Evolutionary conservation across 2,888 invertebrate genomes (phyloP).

Genomic region (Ernsta delagoae): DNA sequence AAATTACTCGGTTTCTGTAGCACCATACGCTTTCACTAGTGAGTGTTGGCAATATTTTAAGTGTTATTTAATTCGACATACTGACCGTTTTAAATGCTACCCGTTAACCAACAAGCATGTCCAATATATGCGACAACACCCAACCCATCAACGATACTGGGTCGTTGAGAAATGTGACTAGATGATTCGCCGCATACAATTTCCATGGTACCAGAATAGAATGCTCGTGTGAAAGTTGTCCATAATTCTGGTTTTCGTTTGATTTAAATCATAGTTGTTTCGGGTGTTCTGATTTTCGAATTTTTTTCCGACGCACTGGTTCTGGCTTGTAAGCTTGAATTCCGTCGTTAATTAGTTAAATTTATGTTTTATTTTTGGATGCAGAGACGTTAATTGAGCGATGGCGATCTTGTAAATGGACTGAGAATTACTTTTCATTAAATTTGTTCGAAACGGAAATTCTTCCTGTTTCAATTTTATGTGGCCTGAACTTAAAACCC

Average conservation of each 20-base stretch:
- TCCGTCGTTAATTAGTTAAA: slow-evolving; percentile 43
- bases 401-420: background rate
- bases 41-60: slow-evolving; percentile 63
- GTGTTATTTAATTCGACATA: slow-evolving; percentile 72
- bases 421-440: too few relatives aligned
- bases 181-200: slow-evolving; percentile 51
- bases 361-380: slow-evolving; percentile 37
- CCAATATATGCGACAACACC: slow-evolving; percentile 56
- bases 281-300: slow-evolving; percentile 57
- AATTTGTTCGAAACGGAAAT: too few relatives aligned
- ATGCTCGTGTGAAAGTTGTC: slow-evolving; percentile 70
- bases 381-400: slow-evolving; percentile 34
- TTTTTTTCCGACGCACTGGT: slow-evolving; percentile 56
- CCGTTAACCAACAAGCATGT: slow-evolving; percentile 49
- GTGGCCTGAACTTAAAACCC: too few relatives aligned
- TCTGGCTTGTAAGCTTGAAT: slow-evolving; percentile 45
- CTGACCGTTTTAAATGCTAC: slow-evolving; percentile 59
- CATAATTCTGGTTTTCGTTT: slow-evolving; percentile 59
- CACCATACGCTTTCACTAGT: slow-evolving; percentile 65
- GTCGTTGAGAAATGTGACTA: slow-evolving; percentile 49
- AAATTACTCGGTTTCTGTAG: slow-evolving; percentile 55
- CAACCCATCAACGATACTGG: slow-evolving; percentile 42
- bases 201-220: slow-evolving; percentile 56
- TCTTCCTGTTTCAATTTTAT: too few relatives aligned
- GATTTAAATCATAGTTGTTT: slow-evolving; percentile 59